Base-by-base conservation (phyloP, 2,797 vertebrate genomes). In the Centropyge bicolor region DNA sequence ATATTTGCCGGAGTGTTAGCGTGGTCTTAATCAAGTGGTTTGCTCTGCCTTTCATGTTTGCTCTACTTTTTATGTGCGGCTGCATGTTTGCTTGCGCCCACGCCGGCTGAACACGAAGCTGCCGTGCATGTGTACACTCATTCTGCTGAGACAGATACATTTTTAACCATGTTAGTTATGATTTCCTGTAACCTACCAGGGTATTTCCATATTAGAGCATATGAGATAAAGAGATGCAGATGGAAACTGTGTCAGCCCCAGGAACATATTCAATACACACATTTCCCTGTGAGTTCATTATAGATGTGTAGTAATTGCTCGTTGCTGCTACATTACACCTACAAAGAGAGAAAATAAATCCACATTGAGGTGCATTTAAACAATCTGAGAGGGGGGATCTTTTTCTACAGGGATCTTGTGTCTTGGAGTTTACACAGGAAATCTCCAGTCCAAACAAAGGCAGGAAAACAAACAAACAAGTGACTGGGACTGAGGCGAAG, bases 401-500 rank as follows among this genome's bases (percentile, higher is more conserved):
- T 74, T 74, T 55, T 70, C 48, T 51, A 35, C 82, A 86, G 70
- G 75, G 73, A 81, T 91, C 82, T 71, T 63, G 67, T 86, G 89
- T 85, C 67, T 43, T 72, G 38, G 62, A 63, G 89, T 91, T 94
- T 88, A 88, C 90, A 84, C 74, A 93, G 90, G 92, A 92, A 93
- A 93, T 90, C 89, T 91, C 68, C 16, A 81, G 80, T 87, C 83
- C 87, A 94, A 95, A 95, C 92, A 94, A 91, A 92, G 88, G 77
- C 89, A 88, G 88, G 80, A 92, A 91, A 89, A 93, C 91, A 94
- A 95, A 93, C 90, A 94, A 95, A 94, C 86, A 89, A 83, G 46
- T 67, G 81, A 74, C 74, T 63, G 24, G 63, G 77, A 68, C 73
- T 57, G 75, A 78, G 85, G 70, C 65, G 57, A 66, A 90, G 78